Conservation (phyloP, 1,140 invertebrate species). For the Drosophila sproati region DNA sequence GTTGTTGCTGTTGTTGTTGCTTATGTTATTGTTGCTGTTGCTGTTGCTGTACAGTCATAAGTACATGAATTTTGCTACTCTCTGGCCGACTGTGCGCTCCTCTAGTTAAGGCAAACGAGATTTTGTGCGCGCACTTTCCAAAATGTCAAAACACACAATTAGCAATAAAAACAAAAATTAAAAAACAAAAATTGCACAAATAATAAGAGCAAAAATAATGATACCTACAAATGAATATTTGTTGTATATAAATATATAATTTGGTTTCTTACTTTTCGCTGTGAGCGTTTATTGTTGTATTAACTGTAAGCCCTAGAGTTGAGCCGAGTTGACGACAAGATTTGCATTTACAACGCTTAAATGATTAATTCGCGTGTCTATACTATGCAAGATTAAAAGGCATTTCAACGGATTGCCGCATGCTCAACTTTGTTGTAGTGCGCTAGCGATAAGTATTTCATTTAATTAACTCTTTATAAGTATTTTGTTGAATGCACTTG, state of each 20-base stretch:
- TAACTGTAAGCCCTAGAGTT: neutral
- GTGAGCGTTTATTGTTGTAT: neutral
- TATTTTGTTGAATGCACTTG: conserved; percentile 14
- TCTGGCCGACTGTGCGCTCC: conserved; percentile 29
- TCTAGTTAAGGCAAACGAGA: conserved; percentile 73
- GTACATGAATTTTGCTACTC: conserved; percentile 38
- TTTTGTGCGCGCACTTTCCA: conserved; percentile 70
- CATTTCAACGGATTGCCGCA: conserved; percentile 9
- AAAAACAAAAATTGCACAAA: conserved; percentile 14
- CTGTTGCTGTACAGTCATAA: conserved; percentile 36
- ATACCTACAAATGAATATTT: conserved; percentile 22
- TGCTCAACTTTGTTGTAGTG: conserved; percentile 25
- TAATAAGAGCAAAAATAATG: neutral
- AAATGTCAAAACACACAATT: conserved; percentile 64
- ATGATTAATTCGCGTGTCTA: neutral
- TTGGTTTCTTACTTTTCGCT: neutral
- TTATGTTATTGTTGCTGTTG: conserved; percentile 17
- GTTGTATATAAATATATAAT: neutral
- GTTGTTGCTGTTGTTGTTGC: conserved; percentile 11
- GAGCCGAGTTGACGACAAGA: too few species aligned
- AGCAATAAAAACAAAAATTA: conserved; percentile 31
- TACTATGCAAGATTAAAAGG: neutral
- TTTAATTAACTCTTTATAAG: conserved; percentile 21
- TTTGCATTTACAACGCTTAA: conserved; percentile 5
- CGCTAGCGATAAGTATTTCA: conserved; percentile 25